A percentile compares a stretch with the other conserved stretches of the same genome.
Evolutionary conservation across 2,113 vertebrate species (phyloP).

Genomic region (Bubo blakistoni): DNA sequence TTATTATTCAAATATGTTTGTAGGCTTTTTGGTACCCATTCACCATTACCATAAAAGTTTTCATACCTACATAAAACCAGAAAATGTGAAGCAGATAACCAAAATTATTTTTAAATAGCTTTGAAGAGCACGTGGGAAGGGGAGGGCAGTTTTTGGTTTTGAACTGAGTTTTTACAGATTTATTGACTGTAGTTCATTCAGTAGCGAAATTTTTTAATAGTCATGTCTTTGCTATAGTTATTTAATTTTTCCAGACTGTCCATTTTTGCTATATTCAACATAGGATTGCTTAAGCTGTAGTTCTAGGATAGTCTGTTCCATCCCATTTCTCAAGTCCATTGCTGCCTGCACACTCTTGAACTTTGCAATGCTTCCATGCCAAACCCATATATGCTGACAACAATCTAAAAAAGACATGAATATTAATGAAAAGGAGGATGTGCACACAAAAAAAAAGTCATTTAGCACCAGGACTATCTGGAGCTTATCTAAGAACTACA

Average conservation of each 20-base stretch:
- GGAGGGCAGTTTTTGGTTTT: neutral
- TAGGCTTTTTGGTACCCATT: neutral
- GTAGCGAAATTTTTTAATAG: neutral
- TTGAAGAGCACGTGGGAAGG: neutral
- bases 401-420: neutral
- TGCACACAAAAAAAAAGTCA: neutral
- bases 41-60: neutral
- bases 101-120: neutral
- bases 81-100: neutral
- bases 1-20: neutral
- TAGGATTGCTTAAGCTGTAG: neutral
- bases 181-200: neutral
- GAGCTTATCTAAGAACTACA: neutral
- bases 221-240: neutral
- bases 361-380: neutral
- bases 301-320: neutral
- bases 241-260: neutral
- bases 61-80: neutral
- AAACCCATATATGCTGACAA: neutral
- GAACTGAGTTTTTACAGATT: neutral
- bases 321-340: neutral
- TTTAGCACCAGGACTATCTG: neutral
- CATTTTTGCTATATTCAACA: neutral
- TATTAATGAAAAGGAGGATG: neutral
- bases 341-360: neutral